phyloP scores from a whole-genome alignment of 2,797 vertebrate species.

The Schizothorax lantsangensis region DNA sequence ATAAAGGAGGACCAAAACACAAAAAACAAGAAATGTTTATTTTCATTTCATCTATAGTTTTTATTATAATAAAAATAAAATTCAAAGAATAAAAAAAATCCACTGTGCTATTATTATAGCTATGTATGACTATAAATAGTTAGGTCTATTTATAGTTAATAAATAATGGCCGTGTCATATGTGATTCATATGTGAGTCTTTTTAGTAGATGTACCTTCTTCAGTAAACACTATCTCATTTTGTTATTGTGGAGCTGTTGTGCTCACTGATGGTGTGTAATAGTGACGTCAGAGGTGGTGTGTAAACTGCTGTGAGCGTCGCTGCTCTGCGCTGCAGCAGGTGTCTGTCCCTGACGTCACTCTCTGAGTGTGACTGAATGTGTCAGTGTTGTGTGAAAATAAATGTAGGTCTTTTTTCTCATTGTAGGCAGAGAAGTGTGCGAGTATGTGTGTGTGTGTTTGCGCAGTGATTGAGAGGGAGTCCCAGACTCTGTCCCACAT shows the following conservation, averaged over 20 bases:
- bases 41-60: background rate
- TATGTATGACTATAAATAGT: background rate
- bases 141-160: background rate
- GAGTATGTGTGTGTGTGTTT: constrained; percentile 6
- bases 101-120: background rate
- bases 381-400: constrained; percentile 8
- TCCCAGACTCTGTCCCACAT: constrained; percentile 62
- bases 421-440: background rate
- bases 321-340: constrained; percentile 21
- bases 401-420: background rate
- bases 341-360: constrained; percentile 39
- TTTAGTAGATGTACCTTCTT: background rate
- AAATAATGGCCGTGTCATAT: background rate
- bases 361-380: background rate
- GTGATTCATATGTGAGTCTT: background rate
- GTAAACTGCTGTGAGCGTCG: background rate
- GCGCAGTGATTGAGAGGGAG: constrained; percentile 65
- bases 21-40: background rate
- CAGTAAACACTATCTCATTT: background rate
- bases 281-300: constrained; percentile 28
- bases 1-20: too few relatives aligned
- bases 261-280: constrained; percentile 12
- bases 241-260: background rate
- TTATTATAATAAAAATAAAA: background rate
- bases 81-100: background rate